Evolutionary conservation across 2,797 vertebrate genomes (phyloP).

Genomic region (Hipposideros larvatus): DNA sequence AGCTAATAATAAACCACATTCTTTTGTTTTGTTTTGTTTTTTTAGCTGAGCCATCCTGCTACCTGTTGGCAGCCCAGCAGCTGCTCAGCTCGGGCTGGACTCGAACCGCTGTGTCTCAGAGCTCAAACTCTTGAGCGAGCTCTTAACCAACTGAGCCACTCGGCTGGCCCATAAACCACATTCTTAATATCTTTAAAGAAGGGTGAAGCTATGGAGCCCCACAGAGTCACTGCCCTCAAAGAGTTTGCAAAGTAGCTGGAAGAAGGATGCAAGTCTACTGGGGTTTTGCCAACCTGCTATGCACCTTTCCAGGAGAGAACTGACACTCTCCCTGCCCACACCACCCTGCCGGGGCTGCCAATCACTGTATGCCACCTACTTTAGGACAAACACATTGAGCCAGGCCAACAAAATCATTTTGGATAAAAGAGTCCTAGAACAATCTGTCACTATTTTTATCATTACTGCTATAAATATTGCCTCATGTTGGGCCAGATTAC

Average conservation of each 20-base stretch:
- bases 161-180: not conserved
- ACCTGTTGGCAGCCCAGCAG: too few species aligned
- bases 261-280: not conserved
- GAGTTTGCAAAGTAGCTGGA: not conserved
- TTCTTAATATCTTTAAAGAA: constrained; percentile 51
- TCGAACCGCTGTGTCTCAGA: too few species aligned
- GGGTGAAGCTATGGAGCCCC: not conserved
- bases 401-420: not conserved
- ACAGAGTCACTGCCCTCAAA: not conserved
- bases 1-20: not conserved
- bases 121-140: too few species aligned
- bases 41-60: too few species aligned
- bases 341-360: not conserved
- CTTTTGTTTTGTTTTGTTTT: not conserved
- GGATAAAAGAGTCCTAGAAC: not conserved
- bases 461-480: not conserved
- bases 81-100: too few species aligned
- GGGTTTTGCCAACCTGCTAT: not conserved
- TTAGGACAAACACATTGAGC: not conserved
- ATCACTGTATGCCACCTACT: not conserved
- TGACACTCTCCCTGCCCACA: not conserved
- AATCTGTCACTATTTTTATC: not conserved
- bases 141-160: too few species aligned
- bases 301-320: constrained; percentile 18
- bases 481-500: not conserved